Base-by-base conservation (phyloP, 2,888 invertebrate genomes). In the Lasius fuliginosus region DNA sequence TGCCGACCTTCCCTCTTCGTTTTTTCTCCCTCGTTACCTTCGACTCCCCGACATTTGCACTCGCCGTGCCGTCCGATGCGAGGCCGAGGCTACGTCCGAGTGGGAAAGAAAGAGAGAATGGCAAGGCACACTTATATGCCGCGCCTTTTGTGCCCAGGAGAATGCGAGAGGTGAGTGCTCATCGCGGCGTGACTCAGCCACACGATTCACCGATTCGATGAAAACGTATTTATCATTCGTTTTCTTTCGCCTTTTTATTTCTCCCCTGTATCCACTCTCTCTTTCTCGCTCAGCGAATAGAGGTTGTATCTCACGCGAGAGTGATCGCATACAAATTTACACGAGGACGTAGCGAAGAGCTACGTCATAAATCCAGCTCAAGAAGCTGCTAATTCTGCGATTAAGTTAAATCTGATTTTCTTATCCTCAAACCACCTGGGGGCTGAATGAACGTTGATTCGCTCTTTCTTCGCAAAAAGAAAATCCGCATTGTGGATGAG, bases 31-130 rank as follows among this genome's bases (percentile, higher is more conserved):
- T 90, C 86, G 90, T 89, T 89, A 88, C 90, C 89, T 85, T 87
- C 89, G 90, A 88, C 90, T 89, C 82, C 68, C 74, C 90, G 90
- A 88, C 87, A 87, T 90, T 90, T 88, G 77, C 90, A 87, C 90
- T 90, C 88, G 30, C 77, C 67, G 49, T 77, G 12, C 49, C 58
- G 76, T 42, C 83, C 83, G 73, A 62, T 12, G 71, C 79, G 58
- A 69, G 60, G 53, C 67, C 76, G 65, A n/a, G 53, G 53, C 71
- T 40, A 18, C 23, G 79, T 27, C 68, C 75, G 67, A 65, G 82
- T 83, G 81, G 36, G 83, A 83, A 27, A 11, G 58, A 58, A 23
- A n/a, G 58, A 53, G 53, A 83, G 84, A 81, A 87, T 69, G 77
- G 77, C 53, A 77, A 53, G 86, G 84, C 73, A 79, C 88, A 88